Base-by-base conservation (phyloP, 2,888 invertebrate species). In the Campoletis raptor region DNA sequence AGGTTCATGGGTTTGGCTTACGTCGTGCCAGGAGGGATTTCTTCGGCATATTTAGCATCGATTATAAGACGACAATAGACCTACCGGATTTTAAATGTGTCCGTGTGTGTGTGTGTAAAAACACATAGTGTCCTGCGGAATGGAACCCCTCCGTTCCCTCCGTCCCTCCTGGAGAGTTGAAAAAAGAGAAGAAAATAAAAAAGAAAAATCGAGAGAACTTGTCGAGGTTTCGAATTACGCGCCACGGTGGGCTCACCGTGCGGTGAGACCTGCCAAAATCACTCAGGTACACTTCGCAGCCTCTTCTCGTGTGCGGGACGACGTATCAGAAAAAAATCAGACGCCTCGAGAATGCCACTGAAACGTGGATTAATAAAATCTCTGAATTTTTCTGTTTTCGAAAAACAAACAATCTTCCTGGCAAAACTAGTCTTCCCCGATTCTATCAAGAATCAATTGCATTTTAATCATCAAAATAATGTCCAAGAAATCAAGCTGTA, bases 51-150 rank as follows among this genome's bases (percentile, higher is more conserved):
- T 92, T 92, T 92, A 92, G 91, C 92, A 92, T 92, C 92, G 92
- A 92, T 92, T 92, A 92, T 91, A 90, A 92, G 91, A 91, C 91
- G 91, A 92, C 92, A 91, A 92, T 92, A 92, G 92, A 92, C 92
- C 92, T 89, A 91, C 90, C 90, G 90, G 91, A 90, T 90, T 90
- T 52, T 36, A 36, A 69, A 40, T 40, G 18, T 42, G 61, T 42
- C 57, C n/a, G 54, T 54, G 66, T 57, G 90, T 86, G 85, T 81
- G 78, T 86, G 85, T 42, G 42, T 45, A 89, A 84, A 85, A 76
- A 79, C 83, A 85, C 30, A 48, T 5, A 10, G 48, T 42, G n/a
- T 42, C 67, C 72, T 72, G 48, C 57, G 42, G 78, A 83, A 45
- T 72, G 24, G 48, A 79, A n/a, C 69, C 45, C 40, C 36, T 37